These are phyloP conservation scores for Diploscapter pachys DNA, from an alignment of 1,140 invertebrate genomes.

Conservation along the genomic window DNA sequence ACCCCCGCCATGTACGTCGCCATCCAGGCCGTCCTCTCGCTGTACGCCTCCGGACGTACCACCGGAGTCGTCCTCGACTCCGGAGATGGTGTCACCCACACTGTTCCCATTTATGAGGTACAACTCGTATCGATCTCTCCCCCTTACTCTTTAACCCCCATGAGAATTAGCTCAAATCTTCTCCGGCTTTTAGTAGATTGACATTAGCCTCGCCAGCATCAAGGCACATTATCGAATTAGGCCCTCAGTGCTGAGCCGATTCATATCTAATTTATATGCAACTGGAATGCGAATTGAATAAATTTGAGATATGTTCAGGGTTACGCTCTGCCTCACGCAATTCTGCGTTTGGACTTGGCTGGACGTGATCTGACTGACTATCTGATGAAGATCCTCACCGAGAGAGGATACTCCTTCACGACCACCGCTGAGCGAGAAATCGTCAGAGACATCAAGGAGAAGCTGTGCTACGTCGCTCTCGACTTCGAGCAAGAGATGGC, in stretches of 20 bases:
- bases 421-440: constrained; percentile 71
- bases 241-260: no score
- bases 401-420: constrained; percentile 40
- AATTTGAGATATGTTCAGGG: neutral
- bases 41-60: constrained; percentile 59
- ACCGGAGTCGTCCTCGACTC: constrained; percentile 59
- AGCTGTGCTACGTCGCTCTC: constrained; percentile 70
- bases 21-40: constrained; percentile 58
- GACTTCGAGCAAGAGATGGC: constrained; percentile 92
- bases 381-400: constrained; percentile 41
- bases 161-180: no score
- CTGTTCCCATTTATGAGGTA: constrained; percentile 49
- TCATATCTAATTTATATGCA: no score
- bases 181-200: no score
- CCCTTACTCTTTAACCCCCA: no score
- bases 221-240: no score
- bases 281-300: no score
- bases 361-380: constrained; percentile 47
- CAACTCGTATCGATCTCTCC: neutral
- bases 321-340: constrained; percentile 42
- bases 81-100: constrained; percentile 59
- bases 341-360: constrained; percentile 39
- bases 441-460: constrained; percentile 77
- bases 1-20: constrained; percentile 62
- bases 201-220: no score